Evolutionary conservation across 2,888 invertebrate species (phyloP).

Genomic region (Hypselothyrea guttata): DNA sequence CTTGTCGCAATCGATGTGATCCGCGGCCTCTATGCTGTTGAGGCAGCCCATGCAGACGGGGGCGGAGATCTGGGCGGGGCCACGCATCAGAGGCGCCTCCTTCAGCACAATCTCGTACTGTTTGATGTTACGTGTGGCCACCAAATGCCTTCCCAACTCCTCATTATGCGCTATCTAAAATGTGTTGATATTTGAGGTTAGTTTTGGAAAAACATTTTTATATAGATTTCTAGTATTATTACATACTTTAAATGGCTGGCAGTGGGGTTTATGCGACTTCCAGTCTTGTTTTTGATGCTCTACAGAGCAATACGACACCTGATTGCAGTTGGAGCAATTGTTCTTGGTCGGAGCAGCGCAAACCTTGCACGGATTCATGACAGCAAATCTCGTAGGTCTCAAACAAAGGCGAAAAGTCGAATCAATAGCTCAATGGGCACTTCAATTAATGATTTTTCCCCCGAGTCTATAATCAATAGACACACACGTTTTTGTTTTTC

Average conservation of each 20-base stretch:
- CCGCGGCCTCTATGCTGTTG: constrained; percentile 83
- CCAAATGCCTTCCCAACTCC: constrained; percentile 86
- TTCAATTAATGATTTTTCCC: constrained; percentile 47
- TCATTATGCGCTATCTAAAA: constrained; percentile 84
- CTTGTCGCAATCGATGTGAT: constrained; percentile 83
- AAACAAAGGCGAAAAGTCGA: too few relatives aligned
- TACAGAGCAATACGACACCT: constrained; percentile 88
- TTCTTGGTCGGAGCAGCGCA: constrained; percentile 86
- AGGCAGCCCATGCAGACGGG: constrained; percentile 83
- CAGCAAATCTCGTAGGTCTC: too few relatives aligned
- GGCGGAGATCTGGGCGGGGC: constrained; percentile 87
- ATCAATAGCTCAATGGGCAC: too few relatives aligned
- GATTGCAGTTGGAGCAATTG: constrained; percentile 89
- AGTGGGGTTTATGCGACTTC: constrained; percentile 87
- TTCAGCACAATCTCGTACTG: constrained; percentile 88
- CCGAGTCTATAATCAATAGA: constrained; percentile 19
- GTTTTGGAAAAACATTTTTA: neutral
- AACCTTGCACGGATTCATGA: constrained; percentile 82
- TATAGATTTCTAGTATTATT: too few relatives aligned
- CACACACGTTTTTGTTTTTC: constrained; percentile 41
- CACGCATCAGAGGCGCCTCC: constrained; percentile 87
- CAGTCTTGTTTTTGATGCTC: constrained; percentile 91
- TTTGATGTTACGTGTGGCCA: constrained; percentile 87
- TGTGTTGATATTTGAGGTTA: constrained; percentile 56
- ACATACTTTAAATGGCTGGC: constrained; percentile 86